Percentiles rank a stretch among this genome's conserved stretches.
Evolutionary conservation across 2,797 vertebrate species (phyloP).

Genomic region (Chelmon rostratus): DNA sequence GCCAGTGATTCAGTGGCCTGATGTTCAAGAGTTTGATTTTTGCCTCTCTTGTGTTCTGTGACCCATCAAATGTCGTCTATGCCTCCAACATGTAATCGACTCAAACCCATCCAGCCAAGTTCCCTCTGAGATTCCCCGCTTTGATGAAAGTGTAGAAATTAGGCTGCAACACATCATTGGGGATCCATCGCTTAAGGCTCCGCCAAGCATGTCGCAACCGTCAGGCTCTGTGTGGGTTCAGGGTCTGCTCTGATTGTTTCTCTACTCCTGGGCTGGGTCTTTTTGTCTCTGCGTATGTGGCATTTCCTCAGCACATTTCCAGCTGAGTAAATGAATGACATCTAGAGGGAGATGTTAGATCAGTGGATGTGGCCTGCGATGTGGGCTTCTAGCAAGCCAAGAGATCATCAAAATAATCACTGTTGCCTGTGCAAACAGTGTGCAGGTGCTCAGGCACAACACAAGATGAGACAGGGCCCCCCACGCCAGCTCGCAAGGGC

Average conservation of each 20-base stretch:
- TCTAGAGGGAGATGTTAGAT: slow-evolving; percentile 61
- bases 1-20: neutral
- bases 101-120: slow-evolving; percentile 24
- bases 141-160: slow-evolving; percentile 48
- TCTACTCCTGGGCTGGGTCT: slow-evolving; percentile 55
- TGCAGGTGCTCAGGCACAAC: slow-evolving; percentile 81
- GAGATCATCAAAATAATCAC: slow-evolving; percentile 83
- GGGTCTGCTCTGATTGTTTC: slow-evolving; percentile 64
- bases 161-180: slow-evolving; percentile 38
- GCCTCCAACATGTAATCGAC: slow-evolving; percentile 9
- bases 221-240: slow-evolving; percentile 43
- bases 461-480: slow-evolving; percentile 71
- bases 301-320: slow-evolving; percentile 60
- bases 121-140: slow-evolving; percentile 34
- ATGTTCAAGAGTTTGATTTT: slow-evolving; percentile 8
- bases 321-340: slow-evolving; percentile 82
- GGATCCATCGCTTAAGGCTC: slow-evolving; percentile 56
- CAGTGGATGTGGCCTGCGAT: slow-evolving; percentile 49
- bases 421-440: slow-evolving; percentile 82
- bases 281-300: slow-evolving; percentile 32
- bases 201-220: slow-evolving; percentile 41
- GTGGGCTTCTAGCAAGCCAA: slow-evolving; percentile 72
- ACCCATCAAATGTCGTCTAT: slow-evolving; percentile 1
- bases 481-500: slow-evolving; percentile 71
- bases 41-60: neutral